These are phyloP conservation scores for Seira sanloemensis DNA, from an alignment of 2,888 invertebrate genomes.

Conservation along the genomic window DNA sequence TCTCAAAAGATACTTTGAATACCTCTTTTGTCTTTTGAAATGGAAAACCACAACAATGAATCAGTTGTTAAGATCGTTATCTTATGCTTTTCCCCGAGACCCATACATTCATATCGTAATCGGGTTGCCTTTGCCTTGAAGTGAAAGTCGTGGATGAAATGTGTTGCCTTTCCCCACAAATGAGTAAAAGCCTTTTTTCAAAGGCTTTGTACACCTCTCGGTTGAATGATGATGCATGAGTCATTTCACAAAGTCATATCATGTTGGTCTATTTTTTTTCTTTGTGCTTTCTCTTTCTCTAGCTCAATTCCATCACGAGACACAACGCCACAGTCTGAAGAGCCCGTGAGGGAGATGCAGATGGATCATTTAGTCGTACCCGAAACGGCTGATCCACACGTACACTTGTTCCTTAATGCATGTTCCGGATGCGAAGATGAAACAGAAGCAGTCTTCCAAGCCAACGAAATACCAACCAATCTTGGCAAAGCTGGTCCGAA, in stretches of 20 bases:
- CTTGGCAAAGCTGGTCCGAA: slow-evolving; percentile 52
- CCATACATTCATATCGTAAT: background rate
- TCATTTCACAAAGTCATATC: slow-evolving; percentile 6
- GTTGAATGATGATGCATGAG: background rate
- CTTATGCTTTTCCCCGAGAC: background rate
- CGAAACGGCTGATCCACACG: slow-evolving; percentile 53
- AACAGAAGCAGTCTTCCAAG: slow-evolving; percentile 61
- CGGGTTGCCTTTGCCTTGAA: slow-evolving; percentile 11
- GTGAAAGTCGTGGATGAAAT: slow-evolving; percentile 38
- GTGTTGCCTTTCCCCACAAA: background rate
- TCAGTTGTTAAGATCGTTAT: too few relatives aligned
- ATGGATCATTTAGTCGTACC: slow-evolving; percentile 65
- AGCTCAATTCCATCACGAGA: slow-evolving; percentile 71
- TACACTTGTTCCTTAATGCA: slow-evolving; percentile 60
- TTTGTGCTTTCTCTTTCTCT: background rate
- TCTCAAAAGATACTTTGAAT: too few relatives aligned
- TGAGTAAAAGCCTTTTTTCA: background rate
- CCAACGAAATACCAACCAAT: slow-evolving; percentile 60
- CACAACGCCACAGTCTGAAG: slow-evolving; percentile 62
- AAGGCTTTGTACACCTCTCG: background rate
- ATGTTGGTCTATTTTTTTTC: slow-evolving; percentile 10
- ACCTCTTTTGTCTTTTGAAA: background rate
- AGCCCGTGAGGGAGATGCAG: slow-evolving; percentile 37
- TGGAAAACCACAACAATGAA: background rate
- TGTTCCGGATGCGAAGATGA: slow-evolving; percentile 53